Evolutionary conservation across 2,113 vertebrate species (phyloP).

Genomic region (Gnathonemus longibarbis): DNA sequence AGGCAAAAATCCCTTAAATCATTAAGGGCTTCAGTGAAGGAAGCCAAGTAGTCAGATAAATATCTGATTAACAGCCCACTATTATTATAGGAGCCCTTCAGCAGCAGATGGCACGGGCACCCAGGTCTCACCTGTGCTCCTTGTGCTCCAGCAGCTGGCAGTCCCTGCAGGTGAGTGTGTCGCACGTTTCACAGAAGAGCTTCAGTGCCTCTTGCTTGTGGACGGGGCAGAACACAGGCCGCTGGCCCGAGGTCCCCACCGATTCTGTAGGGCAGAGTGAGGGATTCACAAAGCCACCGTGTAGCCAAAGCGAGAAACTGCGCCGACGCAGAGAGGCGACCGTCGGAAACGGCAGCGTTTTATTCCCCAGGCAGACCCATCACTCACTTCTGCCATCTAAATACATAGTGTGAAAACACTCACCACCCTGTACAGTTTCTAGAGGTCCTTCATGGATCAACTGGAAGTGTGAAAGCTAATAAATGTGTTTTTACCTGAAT

Average conservation of each 20-base stretch:
- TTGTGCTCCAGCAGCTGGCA: slow-evolving; percentile 97
- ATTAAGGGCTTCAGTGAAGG: background rate
- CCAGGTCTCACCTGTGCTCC: slow-evolving; percentile 80
- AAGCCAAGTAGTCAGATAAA: background rate
- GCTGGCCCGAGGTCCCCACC: slow-evolving; percentile 80
- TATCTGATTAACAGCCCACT: background rate
- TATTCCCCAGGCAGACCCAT: background rate
- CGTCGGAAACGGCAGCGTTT: background rate
- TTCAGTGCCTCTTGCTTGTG: slow-evolving; percentile 98
- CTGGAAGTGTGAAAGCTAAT: background rate
- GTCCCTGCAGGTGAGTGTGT: slow-evolving; percentile 94
- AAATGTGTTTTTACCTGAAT: background rate
- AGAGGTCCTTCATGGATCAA: background rate
- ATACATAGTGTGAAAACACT: background rate
- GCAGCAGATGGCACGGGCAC: background rate
- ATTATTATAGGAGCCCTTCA: background rate
- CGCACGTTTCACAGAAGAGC: slow-evolving; percentile 97
- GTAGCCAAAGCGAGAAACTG: background rate
- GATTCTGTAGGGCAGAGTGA: slow-evolving; percentile 64
- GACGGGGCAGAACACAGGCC: slow-evolving; percentile 91
- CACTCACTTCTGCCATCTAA: background rate
- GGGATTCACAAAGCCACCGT: background rate
- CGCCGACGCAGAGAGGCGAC: background rate
- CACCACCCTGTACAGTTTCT: background rate
- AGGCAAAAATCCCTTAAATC: background rate